Evolutionary conservation across 2,113 vertebrate genomes (phyloP).

Genomic region (Corythoichthys intestinalis): DNA sequence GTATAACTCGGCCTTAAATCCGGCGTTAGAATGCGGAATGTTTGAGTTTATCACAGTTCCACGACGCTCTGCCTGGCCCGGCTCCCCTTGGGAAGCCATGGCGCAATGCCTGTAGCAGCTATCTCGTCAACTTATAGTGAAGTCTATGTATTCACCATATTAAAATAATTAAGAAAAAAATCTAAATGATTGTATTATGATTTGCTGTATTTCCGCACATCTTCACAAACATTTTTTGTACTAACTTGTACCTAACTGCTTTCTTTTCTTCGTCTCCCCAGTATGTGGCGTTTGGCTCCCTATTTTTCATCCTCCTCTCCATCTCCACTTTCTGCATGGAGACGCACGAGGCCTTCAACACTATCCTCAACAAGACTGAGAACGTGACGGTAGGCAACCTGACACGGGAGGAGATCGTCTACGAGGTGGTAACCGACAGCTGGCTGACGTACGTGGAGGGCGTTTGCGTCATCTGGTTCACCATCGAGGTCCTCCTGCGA

Average conservation of each 20-base stretch:
- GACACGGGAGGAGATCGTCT: slow-evolving; percentile 78
- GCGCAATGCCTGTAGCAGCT: too few relatives aligned
- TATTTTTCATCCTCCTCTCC: slow-evolving; percentile 96
- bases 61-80: too few relatives aligned
- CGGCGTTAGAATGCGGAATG: too few relatives aligned
- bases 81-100: too few relatives aligned
- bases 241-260: slow-evolving; percentile 19
- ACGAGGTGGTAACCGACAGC: slow-evolving; percentile 90
- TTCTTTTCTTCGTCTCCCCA: slow-evolving; percentile 43
- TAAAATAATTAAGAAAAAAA: too few relatives aligned
- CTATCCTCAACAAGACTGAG: slow-evolving; percentile 86
- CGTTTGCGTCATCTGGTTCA: slow-evolving; percentile 96
- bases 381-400: slow-evolving; percentile 75
- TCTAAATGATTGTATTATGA: neutral
- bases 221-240: neutral
- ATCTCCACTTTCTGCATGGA: slow-evolving; percentile 99
- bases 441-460: slow-evolving; percentile 95
- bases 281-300: slow-evolving; percentile 88
- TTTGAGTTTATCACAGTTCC: too few relatives aligned
- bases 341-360: slow-evolving; percentile 95
- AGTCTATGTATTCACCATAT: too few relatives aligned
- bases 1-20: too few relatives aligned
- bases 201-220: neutral
- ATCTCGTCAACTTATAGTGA: too few relatives aligned
- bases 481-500: slow-evolving; percentile 90